A percentile compares a stretch with the other conserved stretches of the same genome.
Conservation (phyloP, 2,797 vertebrate genomes). For the Amblyopsis hoosieri region DNA sequence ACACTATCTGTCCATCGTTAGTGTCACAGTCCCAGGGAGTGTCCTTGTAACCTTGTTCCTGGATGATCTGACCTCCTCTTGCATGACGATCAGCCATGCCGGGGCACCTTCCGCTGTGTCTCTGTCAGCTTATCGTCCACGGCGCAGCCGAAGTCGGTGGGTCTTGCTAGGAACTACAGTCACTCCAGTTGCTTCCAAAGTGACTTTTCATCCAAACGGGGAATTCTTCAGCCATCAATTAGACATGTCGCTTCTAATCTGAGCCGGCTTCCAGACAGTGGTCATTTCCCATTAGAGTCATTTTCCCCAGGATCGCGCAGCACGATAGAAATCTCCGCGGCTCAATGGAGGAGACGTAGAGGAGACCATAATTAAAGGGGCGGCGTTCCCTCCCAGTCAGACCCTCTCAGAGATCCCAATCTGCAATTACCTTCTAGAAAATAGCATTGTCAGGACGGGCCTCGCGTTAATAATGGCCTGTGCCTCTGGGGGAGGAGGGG, state of each 20-base stretch:
- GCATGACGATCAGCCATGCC: background rate
- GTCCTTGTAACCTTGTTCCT: background rate
- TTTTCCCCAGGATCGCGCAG: conserved; percentile 84
- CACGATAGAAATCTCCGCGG: conserved; percentile 84
- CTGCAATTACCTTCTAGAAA: conserved; percentile 88
- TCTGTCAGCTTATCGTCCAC: conserved; percentile 44
- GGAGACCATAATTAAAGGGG: conserved; percentile 88
- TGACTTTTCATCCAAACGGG: conserved; percentile 90
- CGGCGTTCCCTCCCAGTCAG: conserved; percentile 94
- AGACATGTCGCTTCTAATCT: conserved; percentile 97
- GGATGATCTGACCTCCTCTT: no score
- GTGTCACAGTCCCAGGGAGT: background rate
- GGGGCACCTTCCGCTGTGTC: background rate
- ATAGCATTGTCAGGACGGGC: conserved; percentile 84
- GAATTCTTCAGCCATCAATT: conserved; percentile 93
- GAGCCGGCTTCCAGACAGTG: conserved; percentile 81
- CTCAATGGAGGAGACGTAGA: conserved; percentile 81
- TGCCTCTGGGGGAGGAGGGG: conserved; percentile 63
- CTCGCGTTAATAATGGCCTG: conserved; percentile 80
- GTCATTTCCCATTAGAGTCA: conserved; percentile 94
- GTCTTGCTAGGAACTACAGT: conserved; percentile 83
- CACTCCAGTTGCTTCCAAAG: conserved; percentile 95
- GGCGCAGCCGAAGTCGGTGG: conserved; percentile 53
- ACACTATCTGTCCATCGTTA: background rate
- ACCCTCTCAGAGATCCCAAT: conserved; percentile 84